Evolutionary conservation across 1,140 invertebrate genomes (phyloP).

Genomic region (Lethrus apterus): DNA sequence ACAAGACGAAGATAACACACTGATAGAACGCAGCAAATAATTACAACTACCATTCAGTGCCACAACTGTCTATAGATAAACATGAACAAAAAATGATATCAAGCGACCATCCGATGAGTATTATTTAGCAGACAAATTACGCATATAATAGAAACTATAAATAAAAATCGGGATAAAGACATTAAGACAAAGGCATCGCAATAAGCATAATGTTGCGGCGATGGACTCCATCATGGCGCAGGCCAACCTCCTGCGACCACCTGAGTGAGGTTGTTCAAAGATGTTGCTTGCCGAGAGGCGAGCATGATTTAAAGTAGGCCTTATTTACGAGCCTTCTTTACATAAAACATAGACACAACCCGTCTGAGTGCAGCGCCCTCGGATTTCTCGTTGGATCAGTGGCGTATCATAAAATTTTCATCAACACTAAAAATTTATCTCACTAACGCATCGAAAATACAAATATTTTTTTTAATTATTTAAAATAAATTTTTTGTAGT

Average conservation of each 20-base stretch:
- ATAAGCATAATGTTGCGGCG: conserved; percentile 32
- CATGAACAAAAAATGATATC: too few relatives aligned
- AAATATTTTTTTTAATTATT: too few relatives aligned
- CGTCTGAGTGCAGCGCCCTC: conserved; percentile 33
- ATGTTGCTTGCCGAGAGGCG: conserved; percentile 34
- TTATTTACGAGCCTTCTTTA: conserved; percentile 38
- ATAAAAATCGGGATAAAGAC: conserved; percentile 38
- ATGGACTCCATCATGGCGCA: conserved; percentile 20
- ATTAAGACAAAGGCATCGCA: conserved; percentile 35
- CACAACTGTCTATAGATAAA: too few relatives aligned
- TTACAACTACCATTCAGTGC: too few relatives aligned
- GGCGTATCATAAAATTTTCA: too few relatives aligned
- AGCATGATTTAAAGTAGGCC: conserved; percentile 38
- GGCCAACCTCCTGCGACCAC: conserved; percentile 33
- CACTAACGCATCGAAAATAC: too few relatives aligned
- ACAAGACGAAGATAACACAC: too few relatives aligned
- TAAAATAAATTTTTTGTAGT: too few relatives aligned
- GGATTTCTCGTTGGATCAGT: conserved; percentile 21
- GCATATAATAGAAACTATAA: conserved; percentile 31
- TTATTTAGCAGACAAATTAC: conserved; percentile 25
- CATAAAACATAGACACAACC: conserved; percentile 37
- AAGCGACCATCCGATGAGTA: too few relatives aligned
- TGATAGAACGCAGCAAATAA: too few relatives aligned
- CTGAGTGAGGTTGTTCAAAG: conserved; percentile 35
- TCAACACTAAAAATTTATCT: too few relatives aligned